These are phyloP conservation scores for Micoletzkya japonica DNA, from an alignment of 2,888 invertebrate species.

Conservation along the genomic window DNA sequence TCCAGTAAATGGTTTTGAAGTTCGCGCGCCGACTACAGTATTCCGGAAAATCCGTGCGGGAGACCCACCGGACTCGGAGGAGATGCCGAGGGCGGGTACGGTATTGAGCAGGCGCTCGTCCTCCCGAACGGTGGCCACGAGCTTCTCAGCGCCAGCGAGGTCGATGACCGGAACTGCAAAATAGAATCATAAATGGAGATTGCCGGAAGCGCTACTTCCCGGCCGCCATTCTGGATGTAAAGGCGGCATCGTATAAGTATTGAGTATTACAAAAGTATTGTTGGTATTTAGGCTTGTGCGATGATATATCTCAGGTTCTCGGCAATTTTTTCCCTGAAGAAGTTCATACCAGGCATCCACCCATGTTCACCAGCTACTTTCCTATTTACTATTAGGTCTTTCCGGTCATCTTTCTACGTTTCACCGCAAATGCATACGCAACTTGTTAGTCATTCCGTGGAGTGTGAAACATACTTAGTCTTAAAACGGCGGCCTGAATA, in stretches of 20 bases:
- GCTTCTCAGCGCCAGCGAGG: conserved; percentile 56
- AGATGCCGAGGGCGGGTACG: conserved; percentile 55
- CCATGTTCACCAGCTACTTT: too few species aligned
- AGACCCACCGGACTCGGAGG: conserved; percentile 55
- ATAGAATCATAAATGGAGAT: background rate
- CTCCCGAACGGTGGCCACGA: conserved; percentile 55
- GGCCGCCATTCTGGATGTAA: background rate
- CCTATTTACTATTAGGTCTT: too few species aligned
- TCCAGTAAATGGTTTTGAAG: too few species aligned
- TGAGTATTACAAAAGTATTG: background rate
- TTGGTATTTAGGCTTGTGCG: background rate
- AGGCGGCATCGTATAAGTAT: background rate
- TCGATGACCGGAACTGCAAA: conserved; percentile 56
- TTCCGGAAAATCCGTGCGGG: too few species aligned
- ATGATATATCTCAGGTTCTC: background rate
- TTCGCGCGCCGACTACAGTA: too few species aligned
- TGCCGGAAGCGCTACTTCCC: background rate
- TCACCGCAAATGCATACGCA: too few species aligned
- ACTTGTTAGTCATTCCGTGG: too few species aligned
- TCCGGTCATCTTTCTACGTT: too few species aligned
- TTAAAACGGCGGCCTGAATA: too few species aligned
- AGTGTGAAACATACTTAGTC: too few species aligned
- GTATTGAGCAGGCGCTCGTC: conserved; percentile 57
- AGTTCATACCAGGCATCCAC: too few species aligned
- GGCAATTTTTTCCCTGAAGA: background rate